Percentiles rank a stretch among this genome's conserved stretches.
Conservation (phyloP, 2,797 vertebrate genomes). For the Clarias fuscus region DNA sequence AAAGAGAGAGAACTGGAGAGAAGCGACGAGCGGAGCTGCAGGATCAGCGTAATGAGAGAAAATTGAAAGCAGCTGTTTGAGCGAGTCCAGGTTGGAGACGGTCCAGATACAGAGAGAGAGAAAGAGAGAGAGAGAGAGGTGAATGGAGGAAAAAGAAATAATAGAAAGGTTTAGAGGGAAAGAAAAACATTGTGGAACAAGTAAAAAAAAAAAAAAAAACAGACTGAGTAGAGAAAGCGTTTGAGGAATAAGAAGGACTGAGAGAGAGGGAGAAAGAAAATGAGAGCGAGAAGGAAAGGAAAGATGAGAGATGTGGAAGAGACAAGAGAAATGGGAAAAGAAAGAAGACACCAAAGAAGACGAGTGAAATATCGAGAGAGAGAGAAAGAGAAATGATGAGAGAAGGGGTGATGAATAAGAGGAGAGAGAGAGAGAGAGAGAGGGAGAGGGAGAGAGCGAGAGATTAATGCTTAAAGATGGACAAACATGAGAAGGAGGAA, state of each 20-base stretch:
- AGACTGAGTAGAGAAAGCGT: not conserved
- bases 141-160: not conserved
- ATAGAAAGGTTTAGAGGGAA: constrained; percentile 1
- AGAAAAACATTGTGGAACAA: not conserved
- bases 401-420: not conserved
- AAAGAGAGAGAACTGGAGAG: not conserved
- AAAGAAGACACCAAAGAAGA: not conserved
- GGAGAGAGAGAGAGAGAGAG: not conserved
- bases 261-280: not conserved
- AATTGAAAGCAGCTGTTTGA: constrained; percentile 58
- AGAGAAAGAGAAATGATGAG: not conserved
- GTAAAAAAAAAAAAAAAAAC: not conserved
- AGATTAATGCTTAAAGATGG: not conserved
- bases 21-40: constrained; percentile 13
- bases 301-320: no score
- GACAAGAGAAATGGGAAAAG: not conserved
- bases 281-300: not conserved
- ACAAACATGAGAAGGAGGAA: not conserved
- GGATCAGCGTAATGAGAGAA: constrained; percentile 48
- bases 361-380: not conserved
- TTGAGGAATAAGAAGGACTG: not conserved
- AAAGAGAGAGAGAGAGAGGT: not conserved
- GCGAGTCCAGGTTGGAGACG: constrained; percentile 44
- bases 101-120: constrained; percentile 25
- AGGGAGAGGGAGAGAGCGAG: not conserved